Evolutionary conservation across 2,113 vertebrate species (phyloP).

Genomic region (Zosterops borbonicus): DNA sequence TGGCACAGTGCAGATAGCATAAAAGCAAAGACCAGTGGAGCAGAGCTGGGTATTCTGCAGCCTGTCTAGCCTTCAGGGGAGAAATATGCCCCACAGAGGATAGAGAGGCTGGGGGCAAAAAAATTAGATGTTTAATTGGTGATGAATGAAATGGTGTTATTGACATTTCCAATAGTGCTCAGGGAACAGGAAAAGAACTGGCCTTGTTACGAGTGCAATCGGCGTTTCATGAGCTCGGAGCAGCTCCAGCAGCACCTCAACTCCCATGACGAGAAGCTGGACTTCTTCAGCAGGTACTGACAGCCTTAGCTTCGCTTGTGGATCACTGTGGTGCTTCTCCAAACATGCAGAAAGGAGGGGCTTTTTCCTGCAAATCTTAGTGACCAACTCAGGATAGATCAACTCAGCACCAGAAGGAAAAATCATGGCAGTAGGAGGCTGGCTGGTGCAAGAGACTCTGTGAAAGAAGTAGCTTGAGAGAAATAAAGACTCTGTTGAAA

Average conservation of each 20-base stretch:
- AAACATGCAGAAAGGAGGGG: background rate
- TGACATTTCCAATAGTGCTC: conserved; percentile 73
- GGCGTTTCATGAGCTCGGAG: conserved; percentile 95
- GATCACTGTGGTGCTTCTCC: background rate
- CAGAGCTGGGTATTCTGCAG: background rate
- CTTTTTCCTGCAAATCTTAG: background rate
- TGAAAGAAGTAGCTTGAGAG: background rate
- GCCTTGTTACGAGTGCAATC: conserved; percentile 96
- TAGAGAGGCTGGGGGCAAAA: background rate
- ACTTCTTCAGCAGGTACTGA: conserved; percentile 86
- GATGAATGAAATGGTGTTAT: background rate
- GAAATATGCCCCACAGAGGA: background rate
- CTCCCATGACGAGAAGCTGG: conserved; percentile 95
- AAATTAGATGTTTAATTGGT: background rate
- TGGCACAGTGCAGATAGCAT: background rate
- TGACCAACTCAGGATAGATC: background rate
- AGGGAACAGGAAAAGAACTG: conserved; percentile 97
- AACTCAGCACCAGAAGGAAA: background rate
- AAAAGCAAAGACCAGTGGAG: background rate
- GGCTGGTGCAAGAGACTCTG: background rate
- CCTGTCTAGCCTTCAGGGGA: background rate
- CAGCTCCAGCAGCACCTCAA: conserved; percentile 97
- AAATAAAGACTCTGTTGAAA: background rate
- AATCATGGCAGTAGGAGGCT: background rate
- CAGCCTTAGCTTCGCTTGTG: background rate